Base-by-base conservation (phyloP, 2,888 invertebrate species). In the Lasioglossum morio region DNA sequence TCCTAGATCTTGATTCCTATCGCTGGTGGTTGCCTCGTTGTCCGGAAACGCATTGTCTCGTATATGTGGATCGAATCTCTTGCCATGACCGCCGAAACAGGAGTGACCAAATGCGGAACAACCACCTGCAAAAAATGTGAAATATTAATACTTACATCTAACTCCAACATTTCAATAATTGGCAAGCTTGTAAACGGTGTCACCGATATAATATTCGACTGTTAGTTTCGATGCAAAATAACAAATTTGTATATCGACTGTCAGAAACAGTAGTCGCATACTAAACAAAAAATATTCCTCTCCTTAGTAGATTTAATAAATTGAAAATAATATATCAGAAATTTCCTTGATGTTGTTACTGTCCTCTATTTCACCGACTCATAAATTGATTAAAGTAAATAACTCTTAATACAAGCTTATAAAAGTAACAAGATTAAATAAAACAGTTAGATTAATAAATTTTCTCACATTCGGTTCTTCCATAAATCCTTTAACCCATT, bases 11-110 rank as follows among this genome's bases (percentile, higher is more conserved):
- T 81, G 79, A 57, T 81, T 80, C 30, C 79, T 90, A 12, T 79
- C 81, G 27, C 14, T 81, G 40, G 34, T 87, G 30, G 90, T 92
- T 23, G 89, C 92, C 85, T 94, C 92, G 34, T 92, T 93, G 4
- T 90, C 92, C 60, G 90, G 82, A 19, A 92, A 82, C 27, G 92
- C 92, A 37, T 94, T 92, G 0, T 95, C 91, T 2, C 95, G 92
- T 79, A 96, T 96, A 12, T 96, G 96, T 16, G 90, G 88, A 76
- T 92, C 92, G 10, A 96, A 96, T 85, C 97, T 95, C 93, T 97
- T 97, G 8, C 97, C 97, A 92, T 97, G 97, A 0, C 97, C 97
- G 0, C 97, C 97, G 92, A 97, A 97, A 94, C 97, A 97, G 1
- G 97, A 97, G 92, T 97, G 97, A 0, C 97, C 97, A 90, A 97